Percentiles rank a stretch among this genome's conserved stretches.
These are phyloP conservation scores for Crocidura indochinensis DNA, from an alignment of 2,797 vertebrate genomes.

Conservation along the genomic window DNA sequence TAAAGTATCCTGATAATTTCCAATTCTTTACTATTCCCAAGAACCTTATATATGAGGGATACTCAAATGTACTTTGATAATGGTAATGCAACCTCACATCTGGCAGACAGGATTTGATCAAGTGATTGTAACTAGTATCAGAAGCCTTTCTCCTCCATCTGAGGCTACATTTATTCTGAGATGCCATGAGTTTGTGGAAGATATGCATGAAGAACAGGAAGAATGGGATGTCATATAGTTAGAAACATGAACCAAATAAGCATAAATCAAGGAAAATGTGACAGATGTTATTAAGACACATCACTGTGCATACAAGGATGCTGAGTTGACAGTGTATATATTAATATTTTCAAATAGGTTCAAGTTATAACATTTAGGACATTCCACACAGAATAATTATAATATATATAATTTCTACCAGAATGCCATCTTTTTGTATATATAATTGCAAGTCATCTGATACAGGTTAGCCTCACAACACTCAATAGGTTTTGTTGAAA, in stretches of 20 bases:
- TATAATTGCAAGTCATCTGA: not conserved
- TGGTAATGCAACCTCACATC: not conserved
- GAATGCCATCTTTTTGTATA: not conserved
- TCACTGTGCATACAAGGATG: not conserved
- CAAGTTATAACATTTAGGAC: not conserved
- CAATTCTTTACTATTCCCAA: not conserved
- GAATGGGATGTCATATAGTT: rapidly evolving
- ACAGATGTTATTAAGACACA: not conserved
- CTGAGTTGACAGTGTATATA: not conserved
- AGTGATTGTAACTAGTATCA: too few relatives aligned
- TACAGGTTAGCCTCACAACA: not conserved
- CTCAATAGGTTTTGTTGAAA: not conserved
- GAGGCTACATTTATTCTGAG: too few relatives aligned
- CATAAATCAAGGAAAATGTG: rapidly evolving
- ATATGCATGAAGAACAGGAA: not conserved
- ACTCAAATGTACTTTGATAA: too few relatives aligned
- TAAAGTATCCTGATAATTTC: not conserved
- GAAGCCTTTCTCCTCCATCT: too few relatives aligned
- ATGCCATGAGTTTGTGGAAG: too few relatives aligned
- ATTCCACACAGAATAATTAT: not conserved
- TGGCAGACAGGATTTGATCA: not conserved
- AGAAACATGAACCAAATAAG: too few relatives aligned
- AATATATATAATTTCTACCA: not conserved
- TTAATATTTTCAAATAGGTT: not conserved
- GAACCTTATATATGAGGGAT: not conserved